Base-by-base conservation (phyloP, 2,888 invertebrate species). In the Apamea crenata region DNA sequence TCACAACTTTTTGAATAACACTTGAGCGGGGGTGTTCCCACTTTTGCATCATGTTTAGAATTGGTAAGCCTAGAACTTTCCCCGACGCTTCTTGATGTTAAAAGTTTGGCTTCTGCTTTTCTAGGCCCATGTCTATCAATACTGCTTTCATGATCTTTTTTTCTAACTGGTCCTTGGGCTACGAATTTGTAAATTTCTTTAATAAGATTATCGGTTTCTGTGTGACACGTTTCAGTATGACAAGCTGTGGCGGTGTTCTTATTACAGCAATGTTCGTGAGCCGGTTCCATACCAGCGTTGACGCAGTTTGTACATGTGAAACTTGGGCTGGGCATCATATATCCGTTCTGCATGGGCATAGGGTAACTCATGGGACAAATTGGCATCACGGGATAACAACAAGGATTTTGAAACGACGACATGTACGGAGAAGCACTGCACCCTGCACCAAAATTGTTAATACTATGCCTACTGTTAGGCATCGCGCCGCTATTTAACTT, bases 131-230 rank as follows among this genome's bases (percentile, higher is more conserved):
- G 65, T 47, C 82, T 86, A 32, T 77, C 59, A 81, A 65, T 76
- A 40, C 66, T 84, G 53, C 73, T 81, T 53, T 86, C 85, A n/a
- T 79, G 83, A 18, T 66, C 74, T 81, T 90, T 89, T 77, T 89
- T 91, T 76, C 88, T 92, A 56, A 74, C 79, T 2, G 94, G 92
- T 78, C 92, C 93, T 86, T 94, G 94, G 18, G 94, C 93, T 5
- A 96, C 95, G 68, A 92, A 93, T 82, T 96, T 95, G 83, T 97
- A 95, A 79, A 97, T 96, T 90, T 96, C 95, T 90, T 96, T 96
- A 61, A 97, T 95, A 3, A 96, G 89, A 82, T 95, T 92, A 61
- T 96, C 95, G 25, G 96, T 96, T 87, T 95, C 95, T 40, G 91
- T 92, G n/a, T 88, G 56, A 82, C 81, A 63, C 77, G 82, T 53